These are phyloP conservation scores for Agriopis marginaria DNA, from an alignment of 2,888 invertebrate genomes.

Conservation along the genomic window DNA sequence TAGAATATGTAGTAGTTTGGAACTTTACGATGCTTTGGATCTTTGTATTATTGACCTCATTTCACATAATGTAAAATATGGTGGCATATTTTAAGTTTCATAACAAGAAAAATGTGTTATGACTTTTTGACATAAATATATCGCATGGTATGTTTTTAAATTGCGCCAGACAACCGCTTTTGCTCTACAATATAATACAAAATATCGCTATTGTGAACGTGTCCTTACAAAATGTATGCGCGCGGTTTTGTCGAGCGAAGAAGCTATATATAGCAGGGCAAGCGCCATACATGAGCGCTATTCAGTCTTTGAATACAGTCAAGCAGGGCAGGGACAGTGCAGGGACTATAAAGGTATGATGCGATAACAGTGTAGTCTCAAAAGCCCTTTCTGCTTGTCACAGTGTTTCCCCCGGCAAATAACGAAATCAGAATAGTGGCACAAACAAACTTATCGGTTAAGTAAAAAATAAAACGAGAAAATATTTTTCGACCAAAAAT, in stretches of 20 bases:
- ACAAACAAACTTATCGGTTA: constrained; percentile 67
- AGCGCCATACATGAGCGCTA: too few relatives aligned
- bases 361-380: not conserved
- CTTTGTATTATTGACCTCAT: constrained; percentile 43
- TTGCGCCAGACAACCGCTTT: too few relatives aligned
- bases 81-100: constrained; percentile 55
- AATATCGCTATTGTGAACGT: too few relatives aligned
- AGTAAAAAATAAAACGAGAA: constrained; percentile 65
- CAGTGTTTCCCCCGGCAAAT: constrained; percentile 44
- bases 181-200: too few relatives aligned
- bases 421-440: constrained; percentile 54
- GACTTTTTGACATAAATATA: not conserved
- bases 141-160: not conserved
- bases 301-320: too few relatives aligned
- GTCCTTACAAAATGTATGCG: too few relatives aligned
- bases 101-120: constrained; percentile 51
- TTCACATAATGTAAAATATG: constrained; percentile 60
- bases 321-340: not conserved
- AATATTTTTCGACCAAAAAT: constrained; percentile 78
- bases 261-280: not conserved
- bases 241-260: not conserved
- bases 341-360: not conserved
- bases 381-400: constrained; percentile 42
- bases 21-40: constrained; percentile 42
- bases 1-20: constrained; percentile 40